Base-by-base conservation (phyloP, 2,888 invertebrate species). In the Hypselothyrea guttata region DNA sequence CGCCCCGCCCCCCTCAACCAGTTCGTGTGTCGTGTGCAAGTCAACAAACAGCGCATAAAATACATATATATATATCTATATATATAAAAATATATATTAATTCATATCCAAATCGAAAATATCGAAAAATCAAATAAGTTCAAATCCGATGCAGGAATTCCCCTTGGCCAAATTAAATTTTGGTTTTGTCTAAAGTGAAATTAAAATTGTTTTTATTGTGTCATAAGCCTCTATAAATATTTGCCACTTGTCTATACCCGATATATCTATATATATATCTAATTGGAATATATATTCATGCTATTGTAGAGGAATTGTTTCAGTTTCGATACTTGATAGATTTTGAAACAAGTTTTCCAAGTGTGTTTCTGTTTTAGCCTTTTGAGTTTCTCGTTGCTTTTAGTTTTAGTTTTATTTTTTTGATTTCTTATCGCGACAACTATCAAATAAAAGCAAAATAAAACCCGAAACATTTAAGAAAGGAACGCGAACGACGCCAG, bases 1-100 rank as follows among this genome's bases (percentile, higher is more conserved):
- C 22, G 22, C 33, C 48, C 56, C 64, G 59, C 34, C 62, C 68
- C 60, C 42, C 61, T 42, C 57, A 62, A 35, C 74, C 49, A 38
- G 75, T 49, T 56, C 65, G 60, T 69, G 72, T 69, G 69, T 69
- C 75, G 75, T 74, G 74, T 68, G 68, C 71, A 67, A 74, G 64
- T 44, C 60, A 59, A 69, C 58, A 62, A n/a, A 22, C 22, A 22
- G 75, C 55, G 74, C 77, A 71, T 64, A 74, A 68, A 59, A 64
- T 71, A 42, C n/a, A 41, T 35, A 47, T n/a, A 1, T 27, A 27
- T 22, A 38, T 30, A 34, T 31, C 34, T 41, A 7, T n/a, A n/a
- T n/a, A n/a, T n/a, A n/a, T n/a, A n/a, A n/a, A n/a, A n/a, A n/a
- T n/a, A n/a, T n/a, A n/a, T n/a, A n/a, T n/a, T n/a, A n/a, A n/a